Percentiles rank a stretch among this genome's conserved stretches.
Conservation (phyloP, 2,888 invertebrate species). For the Aphidius colemani region DNA sequence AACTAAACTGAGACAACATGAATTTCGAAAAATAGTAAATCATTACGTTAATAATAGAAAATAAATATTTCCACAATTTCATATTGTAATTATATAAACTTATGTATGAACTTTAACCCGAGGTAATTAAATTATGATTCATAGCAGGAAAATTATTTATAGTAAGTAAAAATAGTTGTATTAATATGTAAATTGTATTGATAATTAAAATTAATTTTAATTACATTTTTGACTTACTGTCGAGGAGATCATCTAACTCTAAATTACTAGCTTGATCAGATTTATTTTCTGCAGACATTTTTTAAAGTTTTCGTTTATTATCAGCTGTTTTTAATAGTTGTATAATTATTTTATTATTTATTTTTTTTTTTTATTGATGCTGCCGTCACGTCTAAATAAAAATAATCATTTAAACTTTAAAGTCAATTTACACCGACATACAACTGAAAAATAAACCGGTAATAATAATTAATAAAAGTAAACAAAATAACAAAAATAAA, state of each 20-base stretch:
- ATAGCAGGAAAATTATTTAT: conserved; percentile 8
- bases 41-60: background rate
- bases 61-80: background rate
- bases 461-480: too few species aligned
- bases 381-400: too few species aligned
- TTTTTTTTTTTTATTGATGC: too few species aligned
- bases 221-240: conserved; percentile 66
- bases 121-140: conserved; percentile 14
- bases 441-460: too few species aligned
- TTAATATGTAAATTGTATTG: background rate
- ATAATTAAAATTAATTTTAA: conserved; percentile 20
- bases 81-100: background rate
- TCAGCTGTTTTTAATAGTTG: conserved; percentile 6
- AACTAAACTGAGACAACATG: background rate
- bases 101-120: conserved; percentile 1
- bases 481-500: too few species aligned
- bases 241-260: conserved; percentile 75
- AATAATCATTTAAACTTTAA: too few species aligned
- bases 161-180: conserved; percentile 15
- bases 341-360: too few species aligned
- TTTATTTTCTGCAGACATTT: conserved; percentile 52
- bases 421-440: too few species aligned
- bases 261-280: conserved; percentile 62
- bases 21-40: too few species aligned
- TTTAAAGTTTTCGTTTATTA: conserved; percentile 16